These are phyloP conservation scores for Limnephilus auricula DNA, from an alignment of 2,888 invertebrate species.

Conservation along the genomic window DNA sequence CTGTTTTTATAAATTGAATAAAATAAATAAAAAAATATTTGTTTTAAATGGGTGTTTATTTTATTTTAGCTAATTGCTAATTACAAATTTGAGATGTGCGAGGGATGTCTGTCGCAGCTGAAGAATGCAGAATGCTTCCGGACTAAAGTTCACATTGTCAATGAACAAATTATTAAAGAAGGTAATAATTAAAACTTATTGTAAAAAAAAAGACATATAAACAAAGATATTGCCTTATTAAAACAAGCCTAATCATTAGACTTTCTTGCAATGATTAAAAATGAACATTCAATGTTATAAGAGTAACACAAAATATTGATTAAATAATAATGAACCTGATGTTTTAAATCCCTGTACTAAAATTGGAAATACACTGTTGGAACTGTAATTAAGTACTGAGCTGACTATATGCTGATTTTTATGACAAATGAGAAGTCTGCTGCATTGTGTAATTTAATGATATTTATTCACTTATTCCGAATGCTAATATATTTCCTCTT, in stretches of 20 bases:
- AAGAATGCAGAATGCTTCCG: not conserved
- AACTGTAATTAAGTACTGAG: too few relatives aligned
- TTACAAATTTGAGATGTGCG: not conserved
- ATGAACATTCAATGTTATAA: too few relatives aligned
- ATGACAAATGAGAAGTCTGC: not conserved
- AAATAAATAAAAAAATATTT: not conserved
- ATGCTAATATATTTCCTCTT: not conserved
- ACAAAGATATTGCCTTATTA: too few relatives aligned
- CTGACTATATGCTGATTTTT: not conserved
- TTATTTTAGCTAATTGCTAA: not conserved
- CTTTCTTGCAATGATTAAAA: too few relatives aligned
- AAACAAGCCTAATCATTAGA: too few relatives aligned
- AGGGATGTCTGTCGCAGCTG: constrained; percentile 5
- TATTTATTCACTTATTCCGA: not conserved
- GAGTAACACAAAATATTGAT: too few relatives aligned
- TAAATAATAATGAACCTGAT: too few relatives aligned
- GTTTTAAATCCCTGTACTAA: too few relatives aligned
- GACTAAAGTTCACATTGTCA: not conserved
- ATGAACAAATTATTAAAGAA: not conserved
- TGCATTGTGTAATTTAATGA: not conserved
- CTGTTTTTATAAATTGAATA: too few relatives aligned
- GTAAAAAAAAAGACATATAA: too few relatives aligned
- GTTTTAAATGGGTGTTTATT: not conserved
- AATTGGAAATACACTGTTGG: too few relatives aligned
- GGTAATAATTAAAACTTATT: not conserved